Evolutionary conservation across 35 echinoderm and acorn worm species (phyloP).

Genomic region (Nesometra sesokonis): DNA sequence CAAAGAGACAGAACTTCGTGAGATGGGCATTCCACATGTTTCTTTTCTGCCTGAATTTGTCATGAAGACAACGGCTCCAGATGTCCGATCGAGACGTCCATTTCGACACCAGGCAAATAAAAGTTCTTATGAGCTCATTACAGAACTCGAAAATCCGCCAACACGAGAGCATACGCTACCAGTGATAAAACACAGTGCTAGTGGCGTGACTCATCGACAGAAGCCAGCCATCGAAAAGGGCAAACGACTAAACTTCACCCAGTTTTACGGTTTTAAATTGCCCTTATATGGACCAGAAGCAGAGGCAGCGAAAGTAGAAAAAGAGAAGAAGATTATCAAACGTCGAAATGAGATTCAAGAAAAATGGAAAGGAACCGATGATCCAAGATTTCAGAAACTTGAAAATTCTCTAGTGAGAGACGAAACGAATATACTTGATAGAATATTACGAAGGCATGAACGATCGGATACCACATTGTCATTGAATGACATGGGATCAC

Average conservation of each 20-base stretch:
- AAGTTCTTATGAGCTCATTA: slow-evolving; percentile 32
- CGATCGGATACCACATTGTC: too few relatives aligned
- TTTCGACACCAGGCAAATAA: slow-evolving; percentile 14
- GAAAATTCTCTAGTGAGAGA: not conserved
- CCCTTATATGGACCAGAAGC: slow-evolving; percentile 57
- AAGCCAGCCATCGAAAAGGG: not conserved
- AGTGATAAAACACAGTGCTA: not conserved
- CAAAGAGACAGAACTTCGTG: slow-evolving; percentile 75
- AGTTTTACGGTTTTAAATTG: slow-evolving; percentile 28
- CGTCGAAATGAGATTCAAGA: slow-evolving; percentile 25
- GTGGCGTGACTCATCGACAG: not conserved
- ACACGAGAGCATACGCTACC: not conserved
- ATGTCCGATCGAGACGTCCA: slow-evolving; percentile 45
- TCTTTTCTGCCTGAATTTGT: slow-evolving; percentile 72
- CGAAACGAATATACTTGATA: too few relatives aligned
- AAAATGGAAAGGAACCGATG: slow-evolving; percentile 19
- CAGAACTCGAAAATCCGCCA: slow-evolving; percentile 15
- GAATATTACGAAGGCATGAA: too few relatives aligned
- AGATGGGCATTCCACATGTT: slow-evolving; percentile 59
- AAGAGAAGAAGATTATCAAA: slow-evolving; percentile 15
- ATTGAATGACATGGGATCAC: too few relatives aligned
- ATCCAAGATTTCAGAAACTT: slow-evolving; percentile 35
- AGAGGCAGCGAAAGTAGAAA: slow-evolving; percentile 24
- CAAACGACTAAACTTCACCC: not conserved
- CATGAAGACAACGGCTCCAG: slow-evolving; percentile 70